Evolutionary conservation across 2,888 invertebrate species (phyloP).

Genomic region (Tiphia femorata): DNA sequence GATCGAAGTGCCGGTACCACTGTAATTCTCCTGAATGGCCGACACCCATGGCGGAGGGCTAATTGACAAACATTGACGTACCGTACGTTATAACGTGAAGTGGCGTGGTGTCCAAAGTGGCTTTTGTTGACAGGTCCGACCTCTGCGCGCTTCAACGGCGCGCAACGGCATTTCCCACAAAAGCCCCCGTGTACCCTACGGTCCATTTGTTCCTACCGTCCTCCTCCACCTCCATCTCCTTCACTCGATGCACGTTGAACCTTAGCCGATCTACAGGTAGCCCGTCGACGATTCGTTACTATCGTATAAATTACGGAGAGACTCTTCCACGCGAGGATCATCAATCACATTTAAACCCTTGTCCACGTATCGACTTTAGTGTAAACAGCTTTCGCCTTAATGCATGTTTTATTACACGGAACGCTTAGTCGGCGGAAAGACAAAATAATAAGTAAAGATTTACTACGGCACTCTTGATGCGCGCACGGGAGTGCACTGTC

Average conservation of each 20-base stretch:
- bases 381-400: too few species aligned
- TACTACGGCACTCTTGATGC: too few species aligned
- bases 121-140: conserved; percentile 60
- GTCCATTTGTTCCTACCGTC: conserved; percentile 53
- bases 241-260: neutral
- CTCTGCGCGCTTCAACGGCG: conserved; percentile 47
- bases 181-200: conserved; percentile 53
- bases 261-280: conserved; percentile 42
- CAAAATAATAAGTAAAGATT: too few species aligned
- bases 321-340: neutral
- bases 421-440: too few species aligned
- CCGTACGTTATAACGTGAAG: conserved; percentile 42
- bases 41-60: conserved; percentile 47
- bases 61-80: conserved; percentile 64
- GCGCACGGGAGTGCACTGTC: too few species aligned
- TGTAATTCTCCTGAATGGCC: conserved; percentile 24
- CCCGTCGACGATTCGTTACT: conserved; percentile 8
- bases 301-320: neutral
- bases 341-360: neutral
- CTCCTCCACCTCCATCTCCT: neutral
- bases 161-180: conserved; percentile 44
- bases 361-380: too few species aligned
- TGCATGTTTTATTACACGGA: too few species aligned
- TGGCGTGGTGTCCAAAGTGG: conserved; percentile 45
- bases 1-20: neutral